A percentile compares a stretch with the other conserved stretches of the same genome.
Conservation (phyloP, 2,113 vertebrate species). For the Limnothrissa miodon region DNA sequence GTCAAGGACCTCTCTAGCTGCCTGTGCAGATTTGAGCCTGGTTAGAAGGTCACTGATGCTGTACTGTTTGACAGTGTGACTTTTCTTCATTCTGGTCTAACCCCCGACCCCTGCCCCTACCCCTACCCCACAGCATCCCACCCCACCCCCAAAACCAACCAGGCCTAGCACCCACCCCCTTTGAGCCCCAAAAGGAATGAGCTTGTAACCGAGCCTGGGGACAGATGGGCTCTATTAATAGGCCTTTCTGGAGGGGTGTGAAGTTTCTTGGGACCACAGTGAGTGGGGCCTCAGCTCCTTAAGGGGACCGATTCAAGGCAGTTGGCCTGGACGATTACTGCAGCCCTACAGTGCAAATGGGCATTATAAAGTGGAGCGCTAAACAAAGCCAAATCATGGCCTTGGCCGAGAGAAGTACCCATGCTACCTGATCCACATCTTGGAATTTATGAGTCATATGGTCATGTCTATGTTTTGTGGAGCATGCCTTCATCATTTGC, state of each 20-base stretch:
- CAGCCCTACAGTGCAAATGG: constrained; percentile 43
- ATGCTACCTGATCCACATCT: constrained; percentile 7
- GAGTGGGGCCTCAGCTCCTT: constrained; percentile 67
- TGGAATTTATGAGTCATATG: constrained; percentile 30
- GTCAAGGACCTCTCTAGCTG: neutral
- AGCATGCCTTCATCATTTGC: neutral
- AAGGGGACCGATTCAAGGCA: constrained; percentile 63
- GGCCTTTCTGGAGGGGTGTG: constrained; percentile 65
- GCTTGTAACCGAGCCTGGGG: constrained; percentile 71
- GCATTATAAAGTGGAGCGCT: constrained; percentile 60
- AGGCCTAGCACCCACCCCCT: constrained; percentile 5
- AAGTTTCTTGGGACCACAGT: constrained; percentile 77
- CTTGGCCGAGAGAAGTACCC: constrained; percentile 37
- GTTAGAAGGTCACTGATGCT: constrained; percentile 30
- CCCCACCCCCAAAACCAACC: constrained; percentile 16
- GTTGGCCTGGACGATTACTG: constrained; percentile 46
- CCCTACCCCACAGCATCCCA: no score
- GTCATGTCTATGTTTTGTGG: neutral
- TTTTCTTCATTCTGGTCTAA: constrained; percentile 30
- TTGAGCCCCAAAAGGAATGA: constrained; percentile 65
- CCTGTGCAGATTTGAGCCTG: neutral
- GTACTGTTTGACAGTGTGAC: constrained; percentile 2
- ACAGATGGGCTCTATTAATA: constrained; percentile 80
- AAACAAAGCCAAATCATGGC: constrained; percentile 64
- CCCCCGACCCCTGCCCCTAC: no score